Evolutionary conservation across 2,888 invertebrate species (phyloP).

Genomic region (Thymelicus acteon): DNA sequence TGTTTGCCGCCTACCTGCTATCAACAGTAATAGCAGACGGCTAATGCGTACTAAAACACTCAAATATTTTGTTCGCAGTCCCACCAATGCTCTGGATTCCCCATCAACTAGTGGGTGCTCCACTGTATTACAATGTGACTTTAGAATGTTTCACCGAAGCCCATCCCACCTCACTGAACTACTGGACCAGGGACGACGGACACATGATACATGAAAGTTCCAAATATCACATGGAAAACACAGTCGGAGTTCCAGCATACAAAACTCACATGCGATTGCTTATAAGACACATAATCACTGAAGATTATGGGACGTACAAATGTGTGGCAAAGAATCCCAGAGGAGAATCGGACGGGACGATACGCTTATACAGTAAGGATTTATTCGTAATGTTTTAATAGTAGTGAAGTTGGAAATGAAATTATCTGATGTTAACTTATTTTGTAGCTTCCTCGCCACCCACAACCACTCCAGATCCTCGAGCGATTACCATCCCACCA

Average conservation of each 20-base stretch:
- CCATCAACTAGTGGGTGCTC: conserved; percentile 94
- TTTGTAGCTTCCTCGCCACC: conserved; percentile 90
- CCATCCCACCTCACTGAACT: conserved; percentile 95
- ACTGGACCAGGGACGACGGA: conserved; percentile 94
- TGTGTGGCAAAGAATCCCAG: conserved; percentile 95
- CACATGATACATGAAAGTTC: conserved; percentile 94
- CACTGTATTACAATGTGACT: conserved; percentile 92
- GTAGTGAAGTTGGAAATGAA: neutral
- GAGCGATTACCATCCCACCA: conserved; percentile 82
- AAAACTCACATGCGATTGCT: conserved; percentile 95
- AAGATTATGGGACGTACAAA: conserved; percentile 94
- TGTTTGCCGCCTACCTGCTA: no score
- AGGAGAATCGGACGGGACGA: conserved; percentile 95
- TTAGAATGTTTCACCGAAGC: conserved; percentile 96
- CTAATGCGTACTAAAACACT: no score
- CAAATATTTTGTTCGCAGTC: conserved; percentile 83
- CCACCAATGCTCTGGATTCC: conserved; percentile 97
- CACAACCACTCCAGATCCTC: conserved; percentile 91
- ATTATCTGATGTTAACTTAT: conserved; percentile 11
- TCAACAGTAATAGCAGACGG: no score
- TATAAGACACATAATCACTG: conserved; percentile 90
- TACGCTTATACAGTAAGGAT: conserved; percentile 94
- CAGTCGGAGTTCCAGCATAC: conserved; percentile 88
- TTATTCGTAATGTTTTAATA: neutral
- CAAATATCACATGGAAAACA: conserved; percentile 92